Conservation (phyloP, 2,888 invertebrate species). For the Rhingia rostrata region DNA sequence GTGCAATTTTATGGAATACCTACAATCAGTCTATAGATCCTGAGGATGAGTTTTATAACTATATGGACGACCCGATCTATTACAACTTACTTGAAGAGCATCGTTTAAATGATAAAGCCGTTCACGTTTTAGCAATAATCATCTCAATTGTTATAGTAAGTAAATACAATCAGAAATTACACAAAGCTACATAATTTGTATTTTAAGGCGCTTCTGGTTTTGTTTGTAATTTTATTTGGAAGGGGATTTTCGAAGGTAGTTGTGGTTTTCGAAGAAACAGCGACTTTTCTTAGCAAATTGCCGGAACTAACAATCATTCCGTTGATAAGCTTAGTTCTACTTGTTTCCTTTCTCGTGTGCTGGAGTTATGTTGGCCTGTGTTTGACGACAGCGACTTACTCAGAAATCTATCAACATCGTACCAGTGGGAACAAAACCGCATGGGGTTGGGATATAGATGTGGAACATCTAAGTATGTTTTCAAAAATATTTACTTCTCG, state of each 20-base stretch:
- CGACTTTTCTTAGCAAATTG: conserved; percentile 91
- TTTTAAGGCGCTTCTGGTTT: conserved; percentile 84
- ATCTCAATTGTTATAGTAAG: conserved; percentile 92
- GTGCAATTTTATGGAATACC: conserved; percentile 93
- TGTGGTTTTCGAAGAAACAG: conserved; percentile 93
- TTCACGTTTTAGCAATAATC: conserved; percentile 92
- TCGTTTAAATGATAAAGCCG: conserved; percentile 92
- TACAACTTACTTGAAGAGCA: conserved; percentile 87
- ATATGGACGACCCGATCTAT: conserved; percentile 58
- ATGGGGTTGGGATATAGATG: conserved; percentile 75
- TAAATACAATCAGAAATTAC: background rate
- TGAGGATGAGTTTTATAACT: conserved; percentile 75
- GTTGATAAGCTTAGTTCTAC: conserved; percentile 90
- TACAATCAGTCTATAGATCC: conserved; percentile 88
- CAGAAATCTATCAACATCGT: conserved; percentile 81
- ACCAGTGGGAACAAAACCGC: conserved; percentile 18
- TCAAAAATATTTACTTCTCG: background rate
- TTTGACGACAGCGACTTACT: conserved; percentile 90
- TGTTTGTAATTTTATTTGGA: conserved; percentile 89
- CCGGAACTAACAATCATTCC: conserved; percentile 94
- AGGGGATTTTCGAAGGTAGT: conserved; percentile 92
- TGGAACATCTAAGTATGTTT: conserved; percentile 78
- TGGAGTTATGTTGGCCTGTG: conserved; percentile 93
- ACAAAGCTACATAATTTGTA: background rate
- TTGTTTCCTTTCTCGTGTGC: conserved; percentile 90